Base-by-base conservation (phyloP, 2,797 vertebrate species). In the Paratrypauchen microcephalus region DNA sequence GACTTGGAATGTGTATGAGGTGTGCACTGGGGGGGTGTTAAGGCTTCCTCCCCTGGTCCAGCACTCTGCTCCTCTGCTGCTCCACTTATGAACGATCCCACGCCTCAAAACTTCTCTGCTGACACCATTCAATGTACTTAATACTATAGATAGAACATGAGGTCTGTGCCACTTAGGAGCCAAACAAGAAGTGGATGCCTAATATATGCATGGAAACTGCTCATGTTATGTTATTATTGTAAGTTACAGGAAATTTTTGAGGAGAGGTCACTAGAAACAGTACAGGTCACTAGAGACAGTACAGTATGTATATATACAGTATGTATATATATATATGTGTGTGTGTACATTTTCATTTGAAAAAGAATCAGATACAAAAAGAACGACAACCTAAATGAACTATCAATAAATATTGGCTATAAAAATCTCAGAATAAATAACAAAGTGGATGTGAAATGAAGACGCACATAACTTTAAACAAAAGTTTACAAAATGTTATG, bases 61-160 rank as follows among this genome's bases (percentile, higher is more conserved):
- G 66, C 45, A 67, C 69, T 52, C 70, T 70, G 62, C 74, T 74
- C 69, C 73, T 77, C 64, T 76, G 74, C 50, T 79, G 66, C 74
- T 71, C 86, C 32, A 36, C 86, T 87, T 75, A 82, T 85, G 79
- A 54, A 63, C 52, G 75, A 85, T 87, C 76, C 82, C 83, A 88
- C 83, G 87, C 81, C 83, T 81, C 69, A n/a, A 69, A 71, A 83
- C 77, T 70, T 69, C 80, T 72, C 75, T 74, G 75, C 77, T 81
- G 68, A 82, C 77, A 66, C 70, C 61, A 60, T 72, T 80, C 73
- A 52, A 70, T 78, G 67, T 69, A 56, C 54, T 56, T 56, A 15
- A 57, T 39, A 74, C 69, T 69, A 70, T 65, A 76, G 81, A 75
- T 59, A 59, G 56, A 63, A 76, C 79, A 76, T 56, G 79, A 79